Evolutionary conservation across 2,113 vertebrate genomes (phyloP).

Genomic region (Pristiophorus japonicus): DNA sequence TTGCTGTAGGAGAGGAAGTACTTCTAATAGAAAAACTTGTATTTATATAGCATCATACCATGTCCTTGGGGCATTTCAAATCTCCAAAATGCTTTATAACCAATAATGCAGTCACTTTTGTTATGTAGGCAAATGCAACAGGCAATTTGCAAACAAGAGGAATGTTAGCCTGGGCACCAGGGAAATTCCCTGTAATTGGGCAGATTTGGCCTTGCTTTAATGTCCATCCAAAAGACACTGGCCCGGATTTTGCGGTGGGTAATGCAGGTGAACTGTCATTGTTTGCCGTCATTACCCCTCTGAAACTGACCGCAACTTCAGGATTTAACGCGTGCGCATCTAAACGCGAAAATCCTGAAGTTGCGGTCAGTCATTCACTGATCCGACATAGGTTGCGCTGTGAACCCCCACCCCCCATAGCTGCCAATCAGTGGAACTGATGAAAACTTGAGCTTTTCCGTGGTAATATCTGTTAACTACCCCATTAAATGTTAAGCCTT

Average conservation of each 20-base stretch:
- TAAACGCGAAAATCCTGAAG: no score
- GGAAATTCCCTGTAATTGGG: neutral
- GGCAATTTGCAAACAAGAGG: neutral
- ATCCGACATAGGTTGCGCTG: no score
- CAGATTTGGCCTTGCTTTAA: neutral
- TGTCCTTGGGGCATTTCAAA: neutral
- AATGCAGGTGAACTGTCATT: no score
- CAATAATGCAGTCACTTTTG: neutral
- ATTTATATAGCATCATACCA: neutral
- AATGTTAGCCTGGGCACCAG: neutral
- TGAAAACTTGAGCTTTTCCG: neutral
- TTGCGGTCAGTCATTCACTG: no score
- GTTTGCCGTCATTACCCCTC: no score
- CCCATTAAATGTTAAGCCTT: no score
- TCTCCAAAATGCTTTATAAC: neutral
- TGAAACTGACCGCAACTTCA: no score
- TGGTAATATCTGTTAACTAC: no score
- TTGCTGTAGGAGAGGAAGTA: neutral
- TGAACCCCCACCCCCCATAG: neutral
- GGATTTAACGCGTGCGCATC: no score
- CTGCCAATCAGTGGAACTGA: neutral
- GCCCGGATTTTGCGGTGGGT: neutral
- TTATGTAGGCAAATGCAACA: neutral
- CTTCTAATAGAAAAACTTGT: neutral
- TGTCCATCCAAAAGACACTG: neutral